A percentile compares a stretch with the other conserved stretches of the same genome.
These are phyloP conservation scores for Hirudinaria manillensis DNA, from an alignment of 2,888 invertebrate species.

Conservation along the genomic window DNA sequence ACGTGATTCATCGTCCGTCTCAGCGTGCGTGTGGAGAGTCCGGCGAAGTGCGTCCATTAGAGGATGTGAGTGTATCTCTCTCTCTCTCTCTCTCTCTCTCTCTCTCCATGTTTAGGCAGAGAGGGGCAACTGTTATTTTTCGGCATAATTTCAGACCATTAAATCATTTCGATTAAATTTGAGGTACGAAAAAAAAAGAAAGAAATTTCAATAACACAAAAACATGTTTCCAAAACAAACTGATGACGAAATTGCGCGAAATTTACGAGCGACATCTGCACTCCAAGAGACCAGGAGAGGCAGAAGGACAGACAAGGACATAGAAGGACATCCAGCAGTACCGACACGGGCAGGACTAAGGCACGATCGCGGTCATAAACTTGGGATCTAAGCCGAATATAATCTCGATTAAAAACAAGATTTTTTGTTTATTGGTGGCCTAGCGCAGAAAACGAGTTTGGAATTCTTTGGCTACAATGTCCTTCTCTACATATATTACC, in stretches of 20 bases:
- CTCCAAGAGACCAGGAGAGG: neutral
- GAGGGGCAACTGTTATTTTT: too few species aligned
- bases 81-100: neutral
- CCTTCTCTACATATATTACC: conserved; percentile 1
- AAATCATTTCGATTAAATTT: too few species aligned
- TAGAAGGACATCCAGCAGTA: neutral
- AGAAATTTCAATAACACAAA: neutral
- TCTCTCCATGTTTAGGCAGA: neutral
- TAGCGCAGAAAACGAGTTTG: conserved; percentile 19
- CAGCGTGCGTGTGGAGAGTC: neutral
- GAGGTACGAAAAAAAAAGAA: neutral
- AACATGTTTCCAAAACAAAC: neutral
- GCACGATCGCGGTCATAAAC: conserved; percentile 13
- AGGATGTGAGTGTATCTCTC: neutral
- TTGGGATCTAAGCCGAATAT: conserved; percentile 19
- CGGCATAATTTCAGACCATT: too few species aligned
- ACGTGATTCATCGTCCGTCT: neutral
- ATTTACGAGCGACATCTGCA: conserved; percentile 6
- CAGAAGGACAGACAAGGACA: conserved; percentile 2
- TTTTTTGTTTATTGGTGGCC: conserved; percentile 16
- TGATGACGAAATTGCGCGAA: neutral
- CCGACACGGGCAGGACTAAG: neutral
- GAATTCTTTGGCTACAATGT: conserved; percentile 18
- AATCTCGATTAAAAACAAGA: conserved; percentile 19
- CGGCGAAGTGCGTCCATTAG: neutral